Evolutionary conservation across 2,113 vertebrate species (phyloP).

Genomic region (Lipophrys pholis): DNA sequence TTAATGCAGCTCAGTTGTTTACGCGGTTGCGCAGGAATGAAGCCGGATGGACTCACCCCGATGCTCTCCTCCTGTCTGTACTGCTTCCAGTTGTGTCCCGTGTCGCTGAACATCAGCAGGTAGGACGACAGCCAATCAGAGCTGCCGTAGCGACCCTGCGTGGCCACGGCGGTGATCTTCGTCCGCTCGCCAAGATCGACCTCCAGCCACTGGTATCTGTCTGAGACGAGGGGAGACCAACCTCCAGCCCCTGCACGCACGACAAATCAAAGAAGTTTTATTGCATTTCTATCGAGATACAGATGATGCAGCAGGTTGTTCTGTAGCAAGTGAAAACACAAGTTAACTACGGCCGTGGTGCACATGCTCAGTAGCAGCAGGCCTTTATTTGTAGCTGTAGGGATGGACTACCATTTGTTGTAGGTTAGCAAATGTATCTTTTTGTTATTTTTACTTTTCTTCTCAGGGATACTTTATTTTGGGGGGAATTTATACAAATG

Average conservation of each 20-base stretch:
- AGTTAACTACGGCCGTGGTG: no score
- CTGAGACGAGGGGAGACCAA: slow-evolving; percentile 91
- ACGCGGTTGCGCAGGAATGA: no score
- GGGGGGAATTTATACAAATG: no score
- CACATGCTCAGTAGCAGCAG: no score
- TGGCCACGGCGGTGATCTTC: slow-evolving; percentile 88
- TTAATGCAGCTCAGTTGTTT: no score
- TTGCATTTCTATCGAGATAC: background rate
- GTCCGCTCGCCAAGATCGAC: slow-evolving; percentile 89
- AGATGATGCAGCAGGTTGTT: background rate
- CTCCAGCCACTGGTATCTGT: slow-evolving; percentile 91
- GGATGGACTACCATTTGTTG: no score
- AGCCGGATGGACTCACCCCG: slow-evolving; percentile 84
- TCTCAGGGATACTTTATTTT: no score
- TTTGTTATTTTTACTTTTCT: no score
- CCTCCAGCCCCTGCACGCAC: slow-evolving; percentile 89
- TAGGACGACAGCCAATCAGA: slow-evolving; percentile 93
- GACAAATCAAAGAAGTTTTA: slow-evolving; percentile 1
- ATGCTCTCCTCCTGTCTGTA: slow-evolving; percentile 91
- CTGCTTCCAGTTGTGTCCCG: slow-evolving; percentile 92
- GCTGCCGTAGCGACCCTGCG: slow-evolving; percentile 75
- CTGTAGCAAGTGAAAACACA: no score
- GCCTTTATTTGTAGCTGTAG: no score
- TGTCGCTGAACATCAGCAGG: slow-evolving; percentile 92
- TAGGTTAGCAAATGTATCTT: no score